Evolutionary conservation across 2,888 invertebrate species (phyloP).

Genomic region (Pandemis cinnamomeana): DNA sequence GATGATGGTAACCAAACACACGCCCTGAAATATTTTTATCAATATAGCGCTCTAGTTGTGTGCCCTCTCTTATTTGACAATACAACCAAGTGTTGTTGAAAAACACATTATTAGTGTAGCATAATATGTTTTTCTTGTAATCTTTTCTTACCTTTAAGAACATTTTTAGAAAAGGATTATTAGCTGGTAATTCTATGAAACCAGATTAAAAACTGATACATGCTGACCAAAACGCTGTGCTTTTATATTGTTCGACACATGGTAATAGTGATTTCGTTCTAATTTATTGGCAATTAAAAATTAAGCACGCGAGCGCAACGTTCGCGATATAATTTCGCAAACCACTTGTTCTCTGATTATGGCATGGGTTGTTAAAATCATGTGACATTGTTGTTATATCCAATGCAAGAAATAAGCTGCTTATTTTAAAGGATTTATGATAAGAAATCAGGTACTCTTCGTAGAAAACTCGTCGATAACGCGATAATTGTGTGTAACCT

Average conservation of each 20-base stretch:
- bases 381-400: background rate
- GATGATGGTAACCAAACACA: conserved; percentile 1
- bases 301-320: conserved; percentile 9
- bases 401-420: background rate
- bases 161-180: background rate
- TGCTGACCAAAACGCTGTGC: background rate
- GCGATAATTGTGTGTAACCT: no score
- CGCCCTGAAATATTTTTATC: background rate
- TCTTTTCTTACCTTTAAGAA: background rate
- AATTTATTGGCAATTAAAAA: conserved; percentile 9
- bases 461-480: no score
- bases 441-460: no score
- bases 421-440: no score
- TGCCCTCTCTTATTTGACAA: no score
- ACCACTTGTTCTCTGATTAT: conserved; percentile 1
- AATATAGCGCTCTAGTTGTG: no score
- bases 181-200: background rate
- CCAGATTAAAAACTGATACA: conserved; percentile 6
- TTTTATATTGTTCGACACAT: background rate
- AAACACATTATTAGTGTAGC: background rate
- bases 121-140: background rate
- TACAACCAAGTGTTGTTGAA: background rate
- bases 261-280: background rate
- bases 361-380: background rate
- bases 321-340: conserved; percentile 16